Percentiles rank a stretch among this genome's conserved stretches.
Conservation (phyloP, 2,888 invertebrate species). For the Bembecia ichneumoniformis region DNA sequence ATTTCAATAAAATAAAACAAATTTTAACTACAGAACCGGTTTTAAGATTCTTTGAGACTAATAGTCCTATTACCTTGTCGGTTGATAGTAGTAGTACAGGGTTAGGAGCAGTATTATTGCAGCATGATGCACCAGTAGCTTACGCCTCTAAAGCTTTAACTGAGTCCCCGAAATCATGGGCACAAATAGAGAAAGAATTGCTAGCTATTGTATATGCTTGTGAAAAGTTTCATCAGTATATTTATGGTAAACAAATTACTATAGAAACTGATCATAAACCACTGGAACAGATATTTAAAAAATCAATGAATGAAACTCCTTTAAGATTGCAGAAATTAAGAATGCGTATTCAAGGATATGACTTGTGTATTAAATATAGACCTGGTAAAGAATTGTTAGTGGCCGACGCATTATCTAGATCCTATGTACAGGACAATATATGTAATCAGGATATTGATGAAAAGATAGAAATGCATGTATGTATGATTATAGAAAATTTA, state of each 20-base stretch:
- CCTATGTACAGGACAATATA: too few species aligned
- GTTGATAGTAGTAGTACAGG: neutral
- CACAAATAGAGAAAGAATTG: too few species aligned
- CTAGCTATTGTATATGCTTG: too few species aligned
- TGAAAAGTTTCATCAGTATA: too few species aligned
- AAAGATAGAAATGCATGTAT: too few species aligned
- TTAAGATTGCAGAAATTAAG: slow-evolving; percentile 10
- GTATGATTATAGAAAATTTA: too few species aligned
- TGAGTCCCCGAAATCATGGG: slow-evolving; percentile 1
- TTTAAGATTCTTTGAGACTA: neutral
- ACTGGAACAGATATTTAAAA: slow-evolving; percentile 10
- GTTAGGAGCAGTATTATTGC: neutral
- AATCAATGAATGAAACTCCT: slow-evolving; percentile 8
- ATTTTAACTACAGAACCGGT: neutral
- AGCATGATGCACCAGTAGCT: neutral
- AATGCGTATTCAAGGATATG: slow-evolving; percentile 11
- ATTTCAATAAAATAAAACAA: neutral
- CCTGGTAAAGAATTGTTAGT: slow-evolving; percentile 11
- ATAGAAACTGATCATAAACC: slow-evolving; percentile 16
- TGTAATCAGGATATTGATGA: too few species aligned
- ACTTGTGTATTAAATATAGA: slow-evolving; percentile 9
- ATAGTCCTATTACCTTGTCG: neutral
- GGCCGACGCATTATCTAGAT: too few species aligned
- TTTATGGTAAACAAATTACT: slow-evolving; percentile 8
- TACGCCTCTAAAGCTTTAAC: neutral